Base-by-base conservation (phyloP, 2,888 invertebrate species). In the Tenthredo notha region DNA sequence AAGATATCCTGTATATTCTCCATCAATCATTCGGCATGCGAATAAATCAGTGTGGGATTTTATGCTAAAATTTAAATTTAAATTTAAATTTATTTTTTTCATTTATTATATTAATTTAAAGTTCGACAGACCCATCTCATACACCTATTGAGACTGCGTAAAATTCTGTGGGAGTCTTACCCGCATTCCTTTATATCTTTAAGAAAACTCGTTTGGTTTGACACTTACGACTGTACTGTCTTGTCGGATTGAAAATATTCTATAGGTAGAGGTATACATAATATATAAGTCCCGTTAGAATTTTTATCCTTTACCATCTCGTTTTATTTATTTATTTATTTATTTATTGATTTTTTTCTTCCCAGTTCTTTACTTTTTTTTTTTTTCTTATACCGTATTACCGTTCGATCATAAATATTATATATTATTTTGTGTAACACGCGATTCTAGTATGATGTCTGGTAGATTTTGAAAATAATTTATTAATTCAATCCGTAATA, bases 1-100 rank as follows among this genome's bases (percentile, higher is more conserved):
- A 33, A 33, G 29, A 33, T 2, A 33, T 2, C 29, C 29, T 33
- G 29, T 33, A 33, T 33, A 40, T 43, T n/a, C 33, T 25, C 33
- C 54, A 77, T 77, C 77, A 54, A 77, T 77, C 77, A 77, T 54
- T 77, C n/a, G 78, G 54, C 54, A 54, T 33, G 77, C 77, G 54
- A 54, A 78, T 10, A 33, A 37, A 10, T 58, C 33, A 10, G 70
- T 40, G 70, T 72, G 70, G 40, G 40, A n/a, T 40, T 21, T 29
- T 50, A 74, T 21, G 40, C 74, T 12, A 74, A 43, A 2, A 74
- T 77, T 33, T 77, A 43, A 9, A 74, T 43, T 6, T 33, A 21
- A 37, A 61, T 61, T 61, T 33, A 1, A 18, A 78, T 58, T 58
- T 61, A 15, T 21, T 21, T n/a, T n/a, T 80, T 0, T 80, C 18